Base-by-base conservation (phyloP, 1,140 invertebrate species). In the Bactericera cockerelli region DNA sequence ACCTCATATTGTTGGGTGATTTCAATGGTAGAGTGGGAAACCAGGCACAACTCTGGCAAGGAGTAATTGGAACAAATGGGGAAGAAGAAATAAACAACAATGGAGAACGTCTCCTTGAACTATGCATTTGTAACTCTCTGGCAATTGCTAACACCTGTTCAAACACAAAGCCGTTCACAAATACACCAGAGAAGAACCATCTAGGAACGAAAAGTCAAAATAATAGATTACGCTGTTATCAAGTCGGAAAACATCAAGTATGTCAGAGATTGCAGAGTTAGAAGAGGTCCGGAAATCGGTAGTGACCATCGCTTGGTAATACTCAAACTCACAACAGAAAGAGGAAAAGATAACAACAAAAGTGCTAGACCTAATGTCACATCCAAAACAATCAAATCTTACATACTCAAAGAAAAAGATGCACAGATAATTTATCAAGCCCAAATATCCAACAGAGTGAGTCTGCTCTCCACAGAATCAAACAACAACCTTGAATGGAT, bases 61-160 rank as follows among this genome's bases (percentile, higher is more conserved):
- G 24, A 42, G 57, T 39, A 38, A 39, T 58, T 38, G 57, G 24
- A 58, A 8, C 13, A 58, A 39, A 58, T 42, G 57, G 57, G 4
- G 57, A 58, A 25, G 2, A 1, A 19, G 16, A 2, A 13, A 6
- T 39, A 1, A 58, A 58, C 25, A 38, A 38, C 24, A 39, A 38
- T 58, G 57, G 57, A 38, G 33, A 58, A n/a, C 14, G 57, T 6
- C 57, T 58, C 2, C 25, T 58, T 2, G 16, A 25, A 58, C 38
- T 58, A 1, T 58, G 57, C n/a, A 10, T 58, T 8, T 2, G 1
- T 1, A 58, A 58, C 14, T 31, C 14, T 33, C 13, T 58, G 6
- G 57, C 14, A 16, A 39, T 58, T 3, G 25, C 33, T 2, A 58
- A 58, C 33, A 38, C 57, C 8, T 2, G 10, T 58, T 58, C 33